A percentile compares a stretch with the other conserved stretches of the same genome.
Conservation (phyloP, 1,140 invertebrate genomes). For the Acyrthosiphon pisum region DNA sequence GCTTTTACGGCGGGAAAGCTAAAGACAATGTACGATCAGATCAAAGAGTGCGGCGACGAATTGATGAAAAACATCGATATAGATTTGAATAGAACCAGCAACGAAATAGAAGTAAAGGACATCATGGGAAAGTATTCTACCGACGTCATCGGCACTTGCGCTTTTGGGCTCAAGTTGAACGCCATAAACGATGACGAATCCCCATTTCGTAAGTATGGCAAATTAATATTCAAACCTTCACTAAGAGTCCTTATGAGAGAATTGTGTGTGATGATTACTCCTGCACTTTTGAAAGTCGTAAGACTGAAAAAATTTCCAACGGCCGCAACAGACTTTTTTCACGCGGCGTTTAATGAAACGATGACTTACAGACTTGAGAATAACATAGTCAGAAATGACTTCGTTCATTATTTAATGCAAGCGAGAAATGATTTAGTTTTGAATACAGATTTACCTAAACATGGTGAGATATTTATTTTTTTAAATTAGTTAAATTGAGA, state of each 20-base stretch:
- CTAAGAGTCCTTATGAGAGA: neutral
- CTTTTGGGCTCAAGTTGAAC: slow-evolving; percentile 1
- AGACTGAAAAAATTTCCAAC: neutral
- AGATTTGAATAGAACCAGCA: neutral
- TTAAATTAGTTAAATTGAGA: neutral
- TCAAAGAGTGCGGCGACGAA: neutral
- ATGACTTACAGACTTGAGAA: neutral
- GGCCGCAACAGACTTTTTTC: neutral
- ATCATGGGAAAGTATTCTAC: slow-evolving; percentile 13
- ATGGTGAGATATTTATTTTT: neutral
- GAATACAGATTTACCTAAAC: neutral
- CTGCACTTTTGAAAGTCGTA: neutral
- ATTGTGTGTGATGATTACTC: neutral
- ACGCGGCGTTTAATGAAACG: neutral
- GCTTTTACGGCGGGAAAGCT: neutral
- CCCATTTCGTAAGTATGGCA: neutral
- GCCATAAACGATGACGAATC: neutral
- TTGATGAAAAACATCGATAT: neutral
- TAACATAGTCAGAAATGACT: slow-evolving; percentile 9
- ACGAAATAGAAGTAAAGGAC: neutral
- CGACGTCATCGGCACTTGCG: neutral
- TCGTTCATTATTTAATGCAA: neutral
- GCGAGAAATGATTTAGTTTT: slow-evolving; percentile 30
- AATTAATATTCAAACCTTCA: neutral
- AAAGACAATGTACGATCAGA: neutral